These are phyloP conservation scores for Helogale parvula DNA, from an alignment of 2,113 vertebrate genomes.

Conservation along the genomic window DNA sequence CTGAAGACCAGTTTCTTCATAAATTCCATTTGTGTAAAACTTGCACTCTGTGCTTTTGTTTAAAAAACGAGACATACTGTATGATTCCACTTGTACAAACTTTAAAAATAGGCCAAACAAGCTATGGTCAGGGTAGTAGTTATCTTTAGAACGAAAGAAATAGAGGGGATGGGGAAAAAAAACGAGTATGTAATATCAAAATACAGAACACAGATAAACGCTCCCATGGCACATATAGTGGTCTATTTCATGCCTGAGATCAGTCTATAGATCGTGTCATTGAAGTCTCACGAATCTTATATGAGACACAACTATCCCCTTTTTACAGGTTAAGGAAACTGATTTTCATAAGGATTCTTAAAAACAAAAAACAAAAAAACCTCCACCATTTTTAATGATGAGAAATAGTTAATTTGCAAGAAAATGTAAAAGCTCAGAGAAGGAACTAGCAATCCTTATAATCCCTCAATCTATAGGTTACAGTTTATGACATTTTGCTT, in stretches of 20 bases:
- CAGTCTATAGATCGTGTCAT: neutral
- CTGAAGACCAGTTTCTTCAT: neutral
- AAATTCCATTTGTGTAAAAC: neutral
- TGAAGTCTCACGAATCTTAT: neutral
- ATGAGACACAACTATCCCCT: neutral
- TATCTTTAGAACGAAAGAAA: neutral
- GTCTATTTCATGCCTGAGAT: neutral
- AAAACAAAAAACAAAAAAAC: neutral
- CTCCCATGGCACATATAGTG: neutral
- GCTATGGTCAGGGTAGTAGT: neutral
- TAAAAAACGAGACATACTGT: neutral
- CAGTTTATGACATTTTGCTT: conserved; percentile 11
- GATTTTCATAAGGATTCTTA: conserved; percentile 18
- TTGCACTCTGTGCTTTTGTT: neutral
- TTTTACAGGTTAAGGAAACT: conserved; percentile 10
- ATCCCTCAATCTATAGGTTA: neutral
- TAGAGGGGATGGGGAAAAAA: neutral
- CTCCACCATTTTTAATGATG: neutral
- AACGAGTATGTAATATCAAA: conserved; percentile 28
- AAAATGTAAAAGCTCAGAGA: neutral
- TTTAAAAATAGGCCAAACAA: neutral
- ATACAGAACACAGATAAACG: neutral
- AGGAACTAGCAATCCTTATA: neutral
- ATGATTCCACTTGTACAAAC: neutral
- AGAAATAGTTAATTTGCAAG: conserved; percentile 11